Evolutionary conservation across 2,888 invertebrate species (phyloP).

Genomic region (Conus canariensis): DNA sequence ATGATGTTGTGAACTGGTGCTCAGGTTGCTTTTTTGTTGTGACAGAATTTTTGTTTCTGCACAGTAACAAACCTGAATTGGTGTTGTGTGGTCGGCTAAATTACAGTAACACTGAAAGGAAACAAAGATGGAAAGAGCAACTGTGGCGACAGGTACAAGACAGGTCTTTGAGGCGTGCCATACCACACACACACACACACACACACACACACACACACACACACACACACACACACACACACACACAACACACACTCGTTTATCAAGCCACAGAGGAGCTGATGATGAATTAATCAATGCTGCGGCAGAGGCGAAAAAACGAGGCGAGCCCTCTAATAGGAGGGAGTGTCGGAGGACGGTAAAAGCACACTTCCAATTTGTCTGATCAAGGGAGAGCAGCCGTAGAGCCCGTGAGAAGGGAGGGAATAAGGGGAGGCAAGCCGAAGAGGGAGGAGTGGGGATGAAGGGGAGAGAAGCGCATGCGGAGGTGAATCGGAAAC

Average conservation of each 20-base stretch:
- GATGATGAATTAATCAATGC: not conserved
- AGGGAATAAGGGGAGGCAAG: not conserved
- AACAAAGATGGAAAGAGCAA: too few relatives aligned
- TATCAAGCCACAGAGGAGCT: too few relatives aligned
- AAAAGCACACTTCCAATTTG: not conserved
- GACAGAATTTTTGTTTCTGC: too few relatives aligned
- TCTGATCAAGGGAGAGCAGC: not conserved
- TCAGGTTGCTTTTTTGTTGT: too few relatives aligned
- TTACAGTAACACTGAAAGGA: too few relatives aligned
- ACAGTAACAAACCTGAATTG: too few relatives aligned
- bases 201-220: conserved; percentile 18
- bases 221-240: conserved; percentile 18
- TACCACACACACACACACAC: conserved; percentile 1
- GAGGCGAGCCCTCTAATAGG: not conserved
- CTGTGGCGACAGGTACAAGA: too few relatives aligned
- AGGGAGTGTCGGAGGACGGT: not conserved
- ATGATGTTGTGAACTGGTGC: too few relatives aligned
- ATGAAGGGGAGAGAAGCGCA: not conserved
- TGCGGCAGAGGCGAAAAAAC: too few relatives aligned
- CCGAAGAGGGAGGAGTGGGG: not conserved
- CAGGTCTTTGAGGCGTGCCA: not conserved
- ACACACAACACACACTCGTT: not conserved
- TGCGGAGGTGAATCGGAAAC: conserved; percentile 32
- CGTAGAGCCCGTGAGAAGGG: too few relatives aligned
- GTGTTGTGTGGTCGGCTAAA: too few relatives aligned